A percentile compares a stretch with the other conserved stretches of the same genome.
Conservation (phyloP, 2,888 invertebrate species). For the Cephus pulcher region DNA sequence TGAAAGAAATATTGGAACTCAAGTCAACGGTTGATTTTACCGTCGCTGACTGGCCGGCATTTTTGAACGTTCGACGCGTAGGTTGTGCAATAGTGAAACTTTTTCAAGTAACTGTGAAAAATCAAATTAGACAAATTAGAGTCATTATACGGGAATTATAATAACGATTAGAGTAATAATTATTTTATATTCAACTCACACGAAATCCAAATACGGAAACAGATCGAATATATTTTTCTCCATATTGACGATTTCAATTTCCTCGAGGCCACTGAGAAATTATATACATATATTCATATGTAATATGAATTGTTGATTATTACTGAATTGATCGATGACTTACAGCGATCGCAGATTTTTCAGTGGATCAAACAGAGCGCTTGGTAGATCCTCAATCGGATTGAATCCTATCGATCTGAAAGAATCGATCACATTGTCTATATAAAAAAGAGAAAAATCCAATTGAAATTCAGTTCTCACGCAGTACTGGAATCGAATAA, state of each 20-base stretch:
- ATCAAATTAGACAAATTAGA: slow-evolving; percentile 1
- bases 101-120: slow-evolving; percentile 69
- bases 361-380: slow-evolving; percentile 50
- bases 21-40: slow-evolving; percentile 51
- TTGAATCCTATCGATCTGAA: slow-evolving; percentile 59
- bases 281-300: slow-evolving; percentile 5
- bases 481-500: neutral
- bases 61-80: slow-evolving; percentile 71
- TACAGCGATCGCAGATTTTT: slow-evolving; percentile 60
- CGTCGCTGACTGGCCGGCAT: slow-evolving; percentile 74
- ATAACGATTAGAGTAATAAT: neutral
- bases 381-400: slow-evolving; percentile 49
- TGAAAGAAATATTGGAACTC: neutral
- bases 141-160: neutral
- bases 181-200: slow-evolving; percentile 57
- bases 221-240: slow-evolving; percentile 68
- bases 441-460: neutral
- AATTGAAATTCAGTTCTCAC: neutral
- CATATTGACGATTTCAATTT: slow-evolving; percentile 69
- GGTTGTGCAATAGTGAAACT: slow-evolving; percentile 73
- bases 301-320: neutral
- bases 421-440: slow-evolving; percentile 1
- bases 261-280: slow-evolving; percentile 68
- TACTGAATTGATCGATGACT: slow-evolving; percentile 30
- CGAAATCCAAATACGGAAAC: slow-evolving; percentile 68